Evolutionary conservation across 2,888 invertebrate species (phyloP).

Genomic region (Rhagonycha fulva): DNA sequence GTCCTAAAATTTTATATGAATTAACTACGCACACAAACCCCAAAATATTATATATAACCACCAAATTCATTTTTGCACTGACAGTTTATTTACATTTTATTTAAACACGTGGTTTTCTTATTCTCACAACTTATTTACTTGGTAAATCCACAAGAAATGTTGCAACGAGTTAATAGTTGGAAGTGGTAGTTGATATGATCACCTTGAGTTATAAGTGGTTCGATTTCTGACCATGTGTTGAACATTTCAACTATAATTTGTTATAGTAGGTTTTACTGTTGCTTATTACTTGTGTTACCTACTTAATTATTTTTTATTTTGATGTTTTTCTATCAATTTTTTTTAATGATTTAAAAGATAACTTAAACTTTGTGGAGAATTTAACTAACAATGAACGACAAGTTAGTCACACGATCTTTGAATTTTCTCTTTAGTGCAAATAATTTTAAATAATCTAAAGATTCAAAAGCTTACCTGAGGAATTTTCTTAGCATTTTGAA

Average conservation of each 20-base stretch:
- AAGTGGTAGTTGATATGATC: neutral
- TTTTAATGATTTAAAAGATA: too few relatives aligned
- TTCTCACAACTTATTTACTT: neutral
- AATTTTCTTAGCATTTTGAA: conserved; percentile 45
- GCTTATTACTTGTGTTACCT: too few relatives aligned
- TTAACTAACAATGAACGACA: too few relatives aligned
- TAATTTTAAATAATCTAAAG: neutral
- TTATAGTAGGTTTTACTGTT: too few relatives aligned
- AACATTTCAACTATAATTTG: too few relatives aligned
- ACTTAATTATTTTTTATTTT: too few relatives aligned
- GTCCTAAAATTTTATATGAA: conserved; percentile 64
- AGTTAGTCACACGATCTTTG: too few relatives aligned
- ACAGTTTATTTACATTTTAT: neutral
- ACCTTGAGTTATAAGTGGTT: neutral
- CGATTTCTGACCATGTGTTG: neutral
- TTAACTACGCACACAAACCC: neutral
- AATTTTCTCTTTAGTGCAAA: too few relatives aligned
- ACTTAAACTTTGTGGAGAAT: too few relatives aligned
- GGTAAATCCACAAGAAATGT: neutral
- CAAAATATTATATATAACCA: neutral
- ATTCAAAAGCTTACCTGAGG: conserved; percentile 37
- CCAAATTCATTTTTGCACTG: neutral
- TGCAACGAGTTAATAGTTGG: neutral
- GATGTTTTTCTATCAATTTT: too few relatives aligned
- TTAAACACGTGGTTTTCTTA: neutral